phyloP scores from a whole-genome alignment of 2,113 vertebrate species.

The Bubalus kerabau region DNA sequence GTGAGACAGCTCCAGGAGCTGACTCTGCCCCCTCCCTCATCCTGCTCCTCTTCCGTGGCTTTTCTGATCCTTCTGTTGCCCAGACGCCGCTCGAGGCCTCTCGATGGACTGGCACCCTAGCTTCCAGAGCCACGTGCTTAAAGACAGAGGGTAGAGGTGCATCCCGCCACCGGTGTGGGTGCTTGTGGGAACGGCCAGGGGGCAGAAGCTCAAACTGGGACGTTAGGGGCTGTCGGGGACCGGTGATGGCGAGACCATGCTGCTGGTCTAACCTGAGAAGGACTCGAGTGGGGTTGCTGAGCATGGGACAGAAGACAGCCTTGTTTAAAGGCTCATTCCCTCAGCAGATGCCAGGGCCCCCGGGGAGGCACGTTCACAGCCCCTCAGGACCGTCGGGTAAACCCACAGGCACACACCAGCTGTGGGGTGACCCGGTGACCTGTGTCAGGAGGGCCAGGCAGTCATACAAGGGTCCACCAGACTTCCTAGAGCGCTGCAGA shows the following conservation, averaged over 20 bases:
- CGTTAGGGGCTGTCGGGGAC: not conserved
- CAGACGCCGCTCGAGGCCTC: fast-evolving
- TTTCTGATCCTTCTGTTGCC: not conserved
- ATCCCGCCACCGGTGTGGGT: fast-evolving
- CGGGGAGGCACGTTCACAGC: fast-evolving
- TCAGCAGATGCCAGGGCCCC: not conserved
- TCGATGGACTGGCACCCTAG: not conserved
- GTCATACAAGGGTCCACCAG: fast-evolving
- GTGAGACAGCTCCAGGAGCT: too few relatives aligned
- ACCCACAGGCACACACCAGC: not conserved
- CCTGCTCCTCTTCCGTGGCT: not conserved
- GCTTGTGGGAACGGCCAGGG: not conserved
- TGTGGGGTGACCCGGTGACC: fast-evolving
- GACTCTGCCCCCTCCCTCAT: fast-evolving
- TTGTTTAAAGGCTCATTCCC: not conserved
- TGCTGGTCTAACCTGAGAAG: fast-evolving
- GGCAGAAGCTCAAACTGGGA: fast-evolving
- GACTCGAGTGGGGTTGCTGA: not conserved
- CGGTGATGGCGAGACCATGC: fast-evolving
- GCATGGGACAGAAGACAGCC: not conserved
- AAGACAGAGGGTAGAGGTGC: fast-evolving
- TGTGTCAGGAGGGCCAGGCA: not conserved
- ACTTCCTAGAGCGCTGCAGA: not conserved
- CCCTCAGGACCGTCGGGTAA: not conserved
- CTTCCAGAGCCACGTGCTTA: not conserved